Evolutionary conservation across 2,888 invertebrate genomes (phyloP).

Genomic region (Plagodis pulveraria): DNA sequence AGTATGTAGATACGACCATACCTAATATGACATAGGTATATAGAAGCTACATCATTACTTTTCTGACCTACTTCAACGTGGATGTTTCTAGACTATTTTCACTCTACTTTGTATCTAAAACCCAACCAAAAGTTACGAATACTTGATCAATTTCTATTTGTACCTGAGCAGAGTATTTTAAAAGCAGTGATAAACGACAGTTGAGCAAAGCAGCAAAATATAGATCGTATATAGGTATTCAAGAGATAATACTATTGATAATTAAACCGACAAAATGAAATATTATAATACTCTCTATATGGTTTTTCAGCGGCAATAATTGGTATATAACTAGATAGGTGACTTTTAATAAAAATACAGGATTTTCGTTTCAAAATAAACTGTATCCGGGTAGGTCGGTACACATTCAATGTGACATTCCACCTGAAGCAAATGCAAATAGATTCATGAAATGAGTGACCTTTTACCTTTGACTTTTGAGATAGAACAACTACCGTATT

Average conservation of each 20-base stretch:
- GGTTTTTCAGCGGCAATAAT: not conserved
- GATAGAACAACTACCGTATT: too few species aligned
- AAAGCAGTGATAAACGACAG: not conserved
- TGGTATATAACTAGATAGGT: not conserved
- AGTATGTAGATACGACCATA: not conserved
- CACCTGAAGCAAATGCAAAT: too few species aligned
- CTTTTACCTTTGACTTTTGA: too few species aligned
- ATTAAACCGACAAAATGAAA: too few species aligned
- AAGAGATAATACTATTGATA: too few species aligned
- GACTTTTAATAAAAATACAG: not conserved
- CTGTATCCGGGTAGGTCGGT: too few species aligned
- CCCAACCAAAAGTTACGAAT: not conserved
- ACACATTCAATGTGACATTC: too few species aligned
- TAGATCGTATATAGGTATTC: not conserved
- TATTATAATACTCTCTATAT: not conserved
- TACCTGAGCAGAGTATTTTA: too few species aligned
- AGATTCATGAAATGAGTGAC: too few species aligned
- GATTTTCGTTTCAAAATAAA: not conserved
- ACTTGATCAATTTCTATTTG: not conserved
- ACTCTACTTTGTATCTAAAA: not conserved
- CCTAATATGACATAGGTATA: not conserved
- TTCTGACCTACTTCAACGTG: not conserved
- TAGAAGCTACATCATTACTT: constrained; percentile 1
- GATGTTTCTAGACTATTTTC: not conserved
- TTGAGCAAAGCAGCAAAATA: not conserved